Conservation (phyloP, 2,888 invertebrate genomes). For the Dynastes tityus region DNA sequence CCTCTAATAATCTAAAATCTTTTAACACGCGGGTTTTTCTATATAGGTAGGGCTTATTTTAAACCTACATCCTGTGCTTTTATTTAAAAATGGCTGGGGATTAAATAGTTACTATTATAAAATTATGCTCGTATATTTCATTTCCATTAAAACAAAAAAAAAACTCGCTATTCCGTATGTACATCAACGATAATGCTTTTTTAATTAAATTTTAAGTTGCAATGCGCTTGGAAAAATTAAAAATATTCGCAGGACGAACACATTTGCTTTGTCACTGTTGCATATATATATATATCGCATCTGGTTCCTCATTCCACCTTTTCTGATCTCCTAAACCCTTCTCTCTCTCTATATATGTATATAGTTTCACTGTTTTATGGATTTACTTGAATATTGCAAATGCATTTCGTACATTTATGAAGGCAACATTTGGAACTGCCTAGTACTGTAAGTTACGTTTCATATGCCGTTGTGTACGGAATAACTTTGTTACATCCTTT, state of each 20-base stretch:
- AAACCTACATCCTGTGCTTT: too few species aligned
- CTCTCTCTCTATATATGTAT: too few species aligned
- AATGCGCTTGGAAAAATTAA: slow-evolving; percentile 14
- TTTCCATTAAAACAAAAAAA: too few species aligned
- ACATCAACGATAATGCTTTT: slow-evolving; percentile 20
- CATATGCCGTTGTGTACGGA: slow-evolving; percentile 1
- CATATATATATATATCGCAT: not conserved
- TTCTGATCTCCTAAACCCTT: too few species aligned
- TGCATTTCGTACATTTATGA: slow-evolving; percentile 14
- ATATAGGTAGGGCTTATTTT: not conserved
- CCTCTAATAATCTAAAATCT: slow-evolving; percentile 63
- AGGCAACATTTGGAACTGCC: slow-evolving; percentile 5
- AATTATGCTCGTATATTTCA: too few species aligned
- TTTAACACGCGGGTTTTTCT: slow-evolving; percentile 56
- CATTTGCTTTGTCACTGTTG: not conserved
- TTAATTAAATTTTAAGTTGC: slow-evolving; percentile 30
- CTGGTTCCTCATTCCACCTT: too few species aligned
- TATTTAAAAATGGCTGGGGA: too few species aligned
- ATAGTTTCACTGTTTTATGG: slow-evolving; percentile 14
- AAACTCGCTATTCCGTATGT: not conserved
- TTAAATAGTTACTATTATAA: too few species aligned
- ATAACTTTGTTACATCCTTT: slow-evolving; percentile 23
- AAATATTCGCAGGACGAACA: slow-evolving; percentile 20
- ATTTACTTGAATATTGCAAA: slow-evolving; percentile 13
- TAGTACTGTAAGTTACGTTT: slow-evolving; percentile 5